phyloP scores from a whole-genome alignment of 2,113 vertebrate genomes.

The Ranitomeya imitator region DNA sequence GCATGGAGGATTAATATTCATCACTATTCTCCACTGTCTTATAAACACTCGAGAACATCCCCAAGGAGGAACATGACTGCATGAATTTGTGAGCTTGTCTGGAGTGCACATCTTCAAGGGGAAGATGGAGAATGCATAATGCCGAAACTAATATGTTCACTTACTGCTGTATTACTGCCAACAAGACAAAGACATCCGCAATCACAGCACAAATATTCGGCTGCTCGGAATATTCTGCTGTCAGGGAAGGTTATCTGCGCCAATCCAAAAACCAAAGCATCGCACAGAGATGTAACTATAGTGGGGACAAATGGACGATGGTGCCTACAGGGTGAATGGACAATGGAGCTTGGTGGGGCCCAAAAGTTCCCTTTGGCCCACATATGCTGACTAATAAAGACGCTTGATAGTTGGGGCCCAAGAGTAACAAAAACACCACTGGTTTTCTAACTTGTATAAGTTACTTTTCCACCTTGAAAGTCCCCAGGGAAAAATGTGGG shows the following conservation, averaged over 20 bases:
- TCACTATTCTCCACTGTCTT: constrained; percentile 23
- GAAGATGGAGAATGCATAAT: background rate
- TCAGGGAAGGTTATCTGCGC: background rate
- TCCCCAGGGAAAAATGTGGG: too few species aligned
- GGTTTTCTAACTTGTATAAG: too few species aligned
- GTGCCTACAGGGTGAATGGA: too few species aligned
- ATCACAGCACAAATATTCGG: background rate
- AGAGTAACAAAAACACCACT: too few species aligned
- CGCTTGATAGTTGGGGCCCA: too few species aligned
- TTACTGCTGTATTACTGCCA: background rate
- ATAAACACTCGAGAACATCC: constrained; percentile 44
- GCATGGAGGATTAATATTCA: constrained; percentile 31
- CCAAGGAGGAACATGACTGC: constrained; percentile 33
- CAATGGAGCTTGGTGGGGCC: too few species aligned
- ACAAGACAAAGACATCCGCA: background rate
- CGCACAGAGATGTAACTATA: too few species aligned
- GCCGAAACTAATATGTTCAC: background rate
- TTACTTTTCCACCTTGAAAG: too few species aligned
- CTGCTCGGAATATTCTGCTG: background rate
- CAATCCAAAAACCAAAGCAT: background rate
- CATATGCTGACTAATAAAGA: too few species aligned
- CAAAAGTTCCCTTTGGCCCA: too few species aligned
- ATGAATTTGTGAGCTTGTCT: constrained; percentile 23
- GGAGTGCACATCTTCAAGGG: background rate
- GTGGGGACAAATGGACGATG: too few species aligned